phyloP scores from a whole-genome alignment of 1,140 invertebrate species.

The Sarcophaga bullata region DNA sequence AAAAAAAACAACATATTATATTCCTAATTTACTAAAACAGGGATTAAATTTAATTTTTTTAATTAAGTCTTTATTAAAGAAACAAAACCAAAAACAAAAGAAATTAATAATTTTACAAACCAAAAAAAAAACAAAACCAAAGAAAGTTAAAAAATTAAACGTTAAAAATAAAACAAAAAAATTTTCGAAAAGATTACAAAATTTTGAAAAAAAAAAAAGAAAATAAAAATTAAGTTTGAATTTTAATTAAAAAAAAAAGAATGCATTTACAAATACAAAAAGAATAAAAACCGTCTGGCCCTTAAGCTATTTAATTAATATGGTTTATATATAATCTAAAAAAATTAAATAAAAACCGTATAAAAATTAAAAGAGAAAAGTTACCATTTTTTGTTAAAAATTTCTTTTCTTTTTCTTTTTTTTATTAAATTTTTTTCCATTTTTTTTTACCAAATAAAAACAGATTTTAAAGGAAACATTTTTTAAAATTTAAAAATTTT shows the following conservation, averaged over 20 bases:
- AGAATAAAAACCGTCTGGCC: too few relatives aligned
- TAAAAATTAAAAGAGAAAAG: too few relatives aligned
- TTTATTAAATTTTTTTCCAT: too few relatives aligned
- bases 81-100: constrained; percentile 26
- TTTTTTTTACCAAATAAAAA: too few relatives aligned
- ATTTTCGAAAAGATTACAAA: neutral
- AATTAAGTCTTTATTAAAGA: neutral
- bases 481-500: too few relatives aligned
- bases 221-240: neutral
- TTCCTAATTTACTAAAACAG: constrained; percentile 40
- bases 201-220: neutral
- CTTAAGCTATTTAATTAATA: too few relatives aligned
- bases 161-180: constrained; percentile 4
- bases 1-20: neutral
- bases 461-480: too few relatives aligned
- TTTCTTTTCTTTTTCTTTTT: too few relatives aligned
- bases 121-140: neutral
- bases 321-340: too few relatives aligned
- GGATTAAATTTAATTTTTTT: constrained; percentile 1
- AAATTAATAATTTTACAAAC: neutral
- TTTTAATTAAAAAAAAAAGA: constrained; percentile 1
- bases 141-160: neutral
- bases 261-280: neutral
- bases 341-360: too few relatives aligned
- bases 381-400: too few relatives aligned